A percentile compares a stretch with the other conserved stretches of the same genome.
phyloP scores from a whole-genome alignment of 2,888 invertebrate species.

The Idaea biselata region DNA sequence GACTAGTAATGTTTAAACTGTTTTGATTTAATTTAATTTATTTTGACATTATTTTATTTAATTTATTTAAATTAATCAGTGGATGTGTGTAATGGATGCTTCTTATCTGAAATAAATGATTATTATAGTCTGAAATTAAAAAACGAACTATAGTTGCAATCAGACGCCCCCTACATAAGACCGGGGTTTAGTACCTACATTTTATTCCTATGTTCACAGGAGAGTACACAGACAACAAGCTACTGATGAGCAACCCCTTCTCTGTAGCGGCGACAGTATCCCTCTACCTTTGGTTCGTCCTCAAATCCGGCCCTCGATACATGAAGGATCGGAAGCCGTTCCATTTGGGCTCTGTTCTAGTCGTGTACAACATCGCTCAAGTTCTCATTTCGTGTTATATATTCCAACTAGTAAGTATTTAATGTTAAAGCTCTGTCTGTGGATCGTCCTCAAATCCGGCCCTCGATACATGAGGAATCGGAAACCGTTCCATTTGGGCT shows the following conservation, averaged over 20 bases:
- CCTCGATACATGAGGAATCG: constrained; percentile 85
- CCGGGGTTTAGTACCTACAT: not conserved
- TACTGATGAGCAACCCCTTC: constrained; percentile 84
- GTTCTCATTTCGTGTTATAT: constrained; percentile 77
- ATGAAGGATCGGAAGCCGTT: constrained; percentile 84
- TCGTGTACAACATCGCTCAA: constrained; percentile 84
- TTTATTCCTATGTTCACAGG: constrained; percentile 32
- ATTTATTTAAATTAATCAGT: too few relatives aligned
- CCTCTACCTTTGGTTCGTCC: constrained; percentile 84
- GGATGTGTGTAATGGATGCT: too few relatives aligned
- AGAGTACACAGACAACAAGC: constrained; percentile 66
- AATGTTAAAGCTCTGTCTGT: not conserved
- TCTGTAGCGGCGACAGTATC: constrained; percentile 76
- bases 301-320: constrained; percentile 83
- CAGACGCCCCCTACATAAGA: too few relatives aligned
- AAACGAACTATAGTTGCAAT: too few relatives aligned
- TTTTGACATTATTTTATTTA: too few relatives aligned
- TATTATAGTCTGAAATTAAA: too few relatives aligned
- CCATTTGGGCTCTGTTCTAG: constrained; percentile 80
- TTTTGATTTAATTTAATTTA: too few relatives aligned
- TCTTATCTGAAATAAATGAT: too few relatives aligned
- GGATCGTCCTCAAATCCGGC: constrained; percentile 81
- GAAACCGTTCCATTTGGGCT: constrained; percentile 80
- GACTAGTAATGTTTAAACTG: too few relatives aligned
- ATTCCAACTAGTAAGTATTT: constrained; percentile 68